Evolutionary conservation across 2,797 vertebrate genomes (phyloP), one percentile per base, ranked within the genome.

Genomic region (Botia kubotai): DNA sequence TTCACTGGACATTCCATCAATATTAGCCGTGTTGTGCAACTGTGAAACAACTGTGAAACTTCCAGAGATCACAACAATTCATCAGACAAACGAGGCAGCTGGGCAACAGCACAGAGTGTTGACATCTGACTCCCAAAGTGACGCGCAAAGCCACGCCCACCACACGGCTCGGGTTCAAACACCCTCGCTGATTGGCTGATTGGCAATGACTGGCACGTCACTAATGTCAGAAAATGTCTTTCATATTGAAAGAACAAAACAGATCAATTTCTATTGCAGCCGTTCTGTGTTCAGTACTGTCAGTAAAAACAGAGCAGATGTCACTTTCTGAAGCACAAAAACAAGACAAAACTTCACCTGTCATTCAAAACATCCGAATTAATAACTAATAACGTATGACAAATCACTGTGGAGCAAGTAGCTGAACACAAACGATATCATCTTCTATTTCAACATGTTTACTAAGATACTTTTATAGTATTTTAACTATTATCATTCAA

Each of bases 91-190:
- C 62, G 39, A 76, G 6, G 6, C 29, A 55, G n/a, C 6, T 11
- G 68, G 13, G 39, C 52, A 68, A 58, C 50, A 68, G 14, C n/a
- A 14, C 33, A 67, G 53, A 43, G 10, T 8, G 33, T 33, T 33
- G 63, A 68, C 52, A 77, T 77, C 7, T 57, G 19, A 77, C 14
- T n/a, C 52, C 57, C 58, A 58, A 68, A 77, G 2, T 23, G 10
- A 3, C 0, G 6, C n/a, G 21, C 6, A 36, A 3, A 46, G 29
- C 23, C 48, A 33, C 1, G 2, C 12, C 46, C 29, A n/a, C 26
- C 26, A 66, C 74, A 23, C 0, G 48, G n/a, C 16, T 66, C 7
- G 23, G 17, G 16, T 66, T 29, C 10, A 21, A 17, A 43, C n/a
- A 23, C 53, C 1, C 6, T 63, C 2, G 50, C 1, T 10, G 12